phyloP scores from a whole-genome alignment of 2,888 invertebrate species.

The Megalurothrips usitatus region DNA sequence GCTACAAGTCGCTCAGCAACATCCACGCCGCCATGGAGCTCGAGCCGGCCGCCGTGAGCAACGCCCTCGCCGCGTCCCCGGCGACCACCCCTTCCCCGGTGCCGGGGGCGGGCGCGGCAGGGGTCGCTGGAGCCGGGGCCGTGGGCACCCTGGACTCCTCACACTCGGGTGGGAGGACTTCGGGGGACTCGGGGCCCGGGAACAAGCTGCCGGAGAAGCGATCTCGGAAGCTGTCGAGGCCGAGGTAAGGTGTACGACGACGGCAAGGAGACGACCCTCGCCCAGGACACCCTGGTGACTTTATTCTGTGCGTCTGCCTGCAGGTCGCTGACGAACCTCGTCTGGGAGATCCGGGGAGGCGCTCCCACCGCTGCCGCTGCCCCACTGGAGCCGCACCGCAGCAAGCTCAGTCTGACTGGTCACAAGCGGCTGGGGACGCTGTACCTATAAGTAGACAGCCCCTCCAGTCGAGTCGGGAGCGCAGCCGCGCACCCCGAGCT shows the following conservation, averaged over 20 bases:
- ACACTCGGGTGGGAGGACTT: constrained; percentile 80
- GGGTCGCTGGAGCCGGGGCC: constrained; percentile 47
- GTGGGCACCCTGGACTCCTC: constrained; percentile 86
- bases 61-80: background rate
- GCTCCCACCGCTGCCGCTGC: constrained; percentile 38
- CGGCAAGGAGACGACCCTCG: background rate
- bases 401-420: constrained; percentile 52
- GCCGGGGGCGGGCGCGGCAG: constrained; percentile 29
- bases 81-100: constrained; percentile 31
- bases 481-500: background rate
- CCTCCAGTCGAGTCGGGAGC: background rate
- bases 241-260: constrained; percentile 48
- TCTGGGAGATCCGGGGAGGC: constrained; percentile 62
- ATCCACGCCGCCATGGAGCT: constrained; percentile 67
- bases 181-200: constrained; percentile 74
- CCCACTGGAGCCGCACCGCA: constrained; percentile 50
- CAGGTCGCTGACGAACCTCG: constrained; percentile 73
- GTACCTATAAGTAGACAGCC: constrained; percentile 48
- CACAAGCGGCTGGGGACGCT: constrained; percentile 56
- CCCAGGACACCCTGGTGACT: background rate
- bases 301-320: background rate
- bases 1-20: constrained; percentile 65
- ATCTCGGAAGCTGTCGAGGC: constrained; percentile 73
- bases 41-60: constrained; percentile 37
- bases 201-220: constrained; percentile 74